These are phyloP conservation scores for Seriola aureovittata DNA, from an alignment of 2,113 vertebrate genomes.

Conservation along the genomic window DNA sequence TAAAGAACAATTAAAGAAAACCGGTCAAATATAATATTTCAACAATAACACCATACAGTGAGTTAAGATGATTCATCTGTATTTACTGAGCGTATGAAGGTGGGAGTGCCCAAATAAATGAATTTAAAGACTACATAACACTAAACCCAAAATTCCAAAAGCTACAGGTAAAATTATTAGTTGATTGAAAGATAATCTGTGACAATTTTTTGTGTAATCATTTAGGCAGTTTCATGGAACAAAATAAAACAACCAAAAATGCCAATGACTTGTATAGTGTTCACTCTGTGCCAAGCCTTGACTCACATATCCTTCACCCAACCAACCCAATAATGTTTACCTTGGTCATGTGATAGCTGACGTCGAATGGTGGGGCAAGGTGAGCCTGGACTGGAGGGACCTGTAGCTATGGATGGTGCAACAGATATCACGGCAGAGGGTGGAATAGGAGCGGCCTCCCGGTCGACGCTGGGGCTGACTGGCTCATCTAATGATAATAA, in stretches of 20 bases:
- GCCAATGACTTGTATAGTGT: not conserved
- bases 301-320: not conserved
- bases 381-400: constrained; percentile 88
- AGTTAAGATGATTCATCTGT: not conserved
- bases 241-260: not conserved
- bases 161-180: not conserved
- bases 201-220: not conserved
- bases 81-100: not conserved
- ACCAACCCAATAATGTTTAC: constrained; percentile 76
- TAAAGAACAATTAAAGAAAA: not conserved
- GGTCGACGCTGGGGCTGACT: constrained; percentile 95
- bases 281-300: not conserved
- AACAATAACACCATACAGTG: not conserved
- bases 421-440: constrained; percentile 96
- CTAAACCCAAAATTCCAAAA: not conserved
- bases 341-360: constrained; percentile 97
- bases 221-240: not conserved
- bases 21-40: not conserved
- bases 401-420: constrained; percentile 85
- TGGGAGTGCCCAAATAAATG: not conserved
- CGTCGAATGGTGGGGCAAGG: constrained; percentile 92
- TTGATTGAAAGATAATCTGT: not conserved
- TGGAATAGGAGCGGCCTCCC: constrained; percentile 91
- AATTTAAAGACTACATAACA: not conserved
- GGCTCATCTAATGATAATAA: constrained; percentile 90